Evolutionary conservation across 1,140 invertebrate species (phyloP), one percentile per base, ranked within the genome.

Genomic region (Mycetomoellerius zeteki): DNA sequence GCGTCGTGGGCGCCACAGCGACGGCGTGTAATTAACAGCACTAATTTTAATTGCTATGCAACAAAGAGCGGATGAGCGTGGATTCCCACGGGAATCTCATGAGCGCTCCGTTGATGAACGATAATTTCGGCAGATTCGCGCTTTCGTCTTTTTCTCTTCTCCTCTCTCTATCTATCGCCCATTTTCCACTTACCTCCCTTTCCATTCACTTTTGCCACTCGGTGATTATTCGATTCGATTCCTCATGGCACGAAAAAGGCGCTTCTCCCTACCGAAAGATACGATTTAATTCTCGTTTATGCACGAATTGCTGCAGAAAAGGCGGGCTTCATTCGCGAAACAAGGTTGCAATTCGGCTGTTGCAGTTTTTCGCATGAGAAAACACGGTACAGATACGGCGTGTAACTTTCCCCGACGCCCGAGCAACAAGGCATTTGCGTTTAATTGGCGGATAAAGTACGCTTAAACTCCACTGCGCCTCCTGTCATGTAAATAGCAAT

Each of bases 21-120:
- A 88, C 77, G 89, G 86, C 89, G 87, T 88, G 92, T 94, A 94
- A 94, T 94, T 94, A 94, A 94, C 93, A 93, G 92, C 91, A 89
- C 92, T 94, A 94, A 94, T 94, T 94, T 94, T 94, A 94, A 94
- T 94, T 94, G 93, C 89, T 85, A 81, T 69, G 90, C 88, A 94
- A 93, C 92, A 94, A 93, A 94, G 93, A 92, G 88, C 93, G 92
- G 90, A 93, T 92, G 93, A 91, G 84, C 86, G 73, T 67, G 90
- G 21, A 92, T 91, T 94, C 92, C 92, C 92, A 92, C 86, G 90
- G 81, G 92, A 91, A 90, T 71, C 78, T 77, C 73, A 89, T 88
- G 77, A 82, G 85, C 72, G 69, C 27, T 87, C 80, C 86, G 78
- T 90, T 93, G 92, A 94, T 94, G 92, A 93, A 94, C 92, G 93